Conservation (phyloP, 2,113 vertebrate genomes). For the Archocentrus centrarchus region DNA sequence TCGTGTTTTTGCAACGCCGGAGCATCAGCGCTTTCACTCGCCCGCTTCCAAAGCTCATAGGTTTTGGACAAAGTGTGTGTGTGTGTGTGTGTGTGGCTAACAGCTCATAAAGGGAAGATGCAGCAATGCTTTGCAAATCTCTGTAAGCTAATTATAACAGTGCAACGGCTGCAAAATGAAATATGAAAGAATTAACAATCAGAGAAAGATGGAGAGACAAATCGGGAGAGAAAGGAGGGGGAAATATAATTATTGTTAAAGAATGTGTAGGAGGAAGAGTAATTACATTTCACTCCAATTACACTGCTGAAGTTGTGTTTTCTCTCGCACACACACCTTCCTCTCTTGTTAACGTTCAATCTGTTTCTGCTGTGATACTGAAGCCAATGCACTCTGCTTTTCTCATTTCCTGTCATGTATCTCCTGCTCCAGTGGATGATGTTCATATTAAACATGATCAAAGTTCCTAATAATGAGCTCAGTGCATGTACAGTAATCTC, state of each 20-base stretch:
- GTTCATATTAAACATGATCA: neutral
- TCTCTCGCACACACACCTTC: neutral
- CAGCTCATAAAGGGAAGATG: conserved; percentile 50
- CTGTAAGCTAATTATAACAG: conserved; percentile 70
- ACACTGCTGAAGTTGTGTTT: conserved; percentile 30
- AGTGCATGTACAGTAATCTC: no score
- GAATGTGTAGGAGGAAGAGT: conserved; percentile 51
- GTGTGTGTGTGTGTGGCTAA: conserved; percentile 23
- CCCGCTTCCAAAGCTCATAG: conserved; percentile 18
- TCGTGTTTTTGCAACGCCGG: conserved; percentile 10
- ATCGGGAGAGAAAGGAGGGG: neutral
- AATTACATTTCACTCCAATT: conserved; percentile 62
- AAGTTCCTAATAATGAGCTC: neutral
- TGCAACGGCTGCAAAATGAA: conserved; percentile 57
- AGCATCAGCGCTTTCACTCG: conserved; percentile 64
- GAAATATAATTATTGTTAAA: conserved; percentile 49
- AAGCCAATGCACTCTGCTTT: neutral
- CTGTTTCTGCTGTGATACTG: neutral
- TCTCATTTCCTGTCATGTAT: rapidly evolving
- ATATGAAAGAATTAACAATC: conserved; percentile 58
- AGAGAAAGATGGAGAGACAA: neutral
- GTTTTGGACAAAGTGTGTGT: neutral
- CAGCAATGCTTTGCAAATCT: conserved; percentile 41
- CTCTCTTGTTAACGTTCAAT: neutral
- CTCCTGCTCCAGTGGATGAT: neutral